Evolutionary conservation across 2,888 invertebrate species (phyloP), one percentile per base, ranked within the genome.

Genomic region (Therioaphis trifolii): DNA sequence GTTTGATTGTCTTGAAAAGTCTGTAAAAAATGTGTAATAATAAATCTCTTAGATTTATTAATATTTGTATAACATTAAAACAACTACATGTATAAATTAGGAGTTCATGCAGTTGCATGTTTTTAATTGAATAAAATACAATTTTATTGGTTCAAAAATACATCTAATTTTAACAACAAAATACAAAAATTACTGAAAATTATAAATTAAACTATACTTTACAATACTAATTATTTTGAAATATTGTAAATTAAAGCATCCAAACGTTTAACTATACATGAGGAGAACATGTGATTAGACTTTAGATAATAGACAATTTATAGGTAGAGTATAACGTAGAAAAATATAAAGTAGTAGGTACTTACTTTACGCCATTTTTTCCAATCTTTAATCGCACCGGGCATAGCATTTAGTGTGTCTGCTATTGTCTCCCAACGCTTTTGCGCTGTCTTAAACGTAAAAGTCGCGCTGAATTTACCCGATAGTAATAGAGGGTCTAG

Each of bases 311-410:
- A 11, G 4, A 43, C 4, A 43, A 43, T n/a, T 43, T 43, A 43
- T 43, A 43, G 43, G 43, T 7, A 43, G 43, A 43, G 43, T 43
- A 43, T 29, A 63, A 63, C 12, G 29, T 35, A 43, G 43, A 43
- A 43, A 66, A 66, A 35, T 12, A 66, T 66, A 40, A 66, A 66
- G 4, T 43, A 43, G 43, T 43, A 43, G 11, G 35, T 66, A 66
- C 66, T 66, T n/a, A 66, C 35, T 66, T 66, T 66, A 9, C 35
- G 66, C 35, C n/a, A 66, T 35, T 66, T 66, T 66, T 66, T 66
- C 66, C 35, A 66, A 11, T 66, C 66, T n/a, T 66, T 66, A n/a
- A 66, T 35, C 11, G 66, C 18, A n/a, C 66, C 35, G 29, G 66
- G 66, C 66, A 66, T 66, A 66, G 66, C 66, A 66, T 66, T 66